Evolutionary conservation across 2,113 vertebrate genomes (phyloP), one percentile per base, ranked within the genome.

Genomic region (Onychorhynchus coronatus): DNA sequence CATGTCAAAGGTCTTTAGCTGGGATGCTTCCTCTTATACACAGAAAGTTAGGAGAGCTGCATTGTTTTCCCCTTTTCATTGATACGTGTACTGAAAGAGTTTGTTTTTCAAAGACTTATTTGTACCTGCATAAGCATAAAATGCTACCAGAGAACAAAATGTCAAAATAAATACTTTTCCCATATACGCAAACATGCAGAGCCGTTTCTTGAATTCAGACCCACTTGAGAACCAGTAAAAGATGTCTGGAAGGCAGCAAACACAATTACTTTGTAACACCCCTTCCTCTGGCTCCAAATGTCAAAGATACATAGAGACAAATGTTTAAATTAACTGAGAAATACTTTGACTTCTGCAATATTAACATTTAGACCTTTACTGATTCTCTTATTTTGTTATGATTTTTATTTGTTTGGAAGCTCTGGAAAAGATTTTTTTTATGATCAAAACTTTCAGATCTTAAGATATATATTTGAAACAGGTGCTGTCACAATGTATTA

Each of bases 211-310:
- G 47, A 88, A 86, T 88, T 95, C 61, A 84, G 47, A 96, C 68
- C 68, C 85, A 84, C 93, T 75, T 86, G 65, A 92, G 88, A 94
- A 72, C 85, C 74, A 96, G 94, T 96, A 94, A 93, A 96, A 88
- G 52, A 89, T 93, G 83, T 86, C 92, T 96, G 65, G 85, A 74
- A 96, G 90, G 95, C 92, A 96, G 25, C 4, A 4, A 96, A 94
- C 90, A 79, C 82, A 97, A 96, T 96, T 96, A 93, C 47, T 91
- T 89, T 65, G 59, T 74, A 93, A 92, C 83, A 80, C 70, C 47
- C 76, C 47, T 90, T 96, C 68, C 83, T 93, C 85, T 91, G 92
- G 35, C 88, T 96, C 92, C 79, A 96, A 97, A 97, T 96, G 95
- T 96, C 95, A 96, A 88, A 92, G 88, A 94, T 30, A 81, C 90